Conservation (phyloP, 1,140 invertebrate species). For the Drosophila watanabei region DNA sequence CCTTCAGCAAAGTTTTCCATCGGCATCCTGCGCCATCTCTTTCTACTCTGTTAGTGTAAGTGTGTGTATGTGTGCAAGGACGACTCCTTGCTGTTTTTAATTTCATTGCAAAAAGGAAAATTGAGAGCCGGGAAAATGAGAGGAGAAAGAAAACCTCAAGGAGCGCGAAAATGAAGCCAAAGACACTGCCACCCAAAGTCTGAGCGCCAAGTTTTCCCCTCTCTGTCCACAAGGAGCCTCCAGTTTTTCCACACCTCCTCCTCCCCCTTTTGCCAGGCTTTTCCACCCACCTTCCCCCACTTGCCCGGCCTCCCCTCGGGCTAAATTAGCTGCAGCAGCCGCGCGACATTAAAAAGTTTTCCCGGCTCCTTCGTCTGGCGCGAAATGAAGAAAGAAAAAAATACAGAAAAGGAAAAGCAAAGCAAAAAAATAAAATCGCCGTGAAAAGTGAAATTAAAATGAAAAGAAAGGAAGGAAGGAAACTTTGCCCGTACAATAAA, state of each 20-base stretch:
- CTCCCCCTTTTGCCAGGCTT: background rate
- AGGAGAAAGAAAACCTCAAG: constrained; percentile 38
- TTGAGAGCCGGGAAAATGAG: constrained; percentile 36
- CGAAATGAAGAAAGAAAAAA: constrained; percentile 56
- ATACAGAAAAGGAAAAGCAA: constrained; percentile 7
- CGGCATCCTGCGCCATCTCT: constrained; percentile 12
- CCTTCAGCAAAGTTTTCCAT: constrained; percentile 68
- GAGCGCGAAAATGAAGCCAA: constrained; percentile 75
- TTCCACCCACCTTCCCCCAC: constrained; percentile 2
- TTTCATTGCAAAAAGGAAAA: constrained; percentile 79
- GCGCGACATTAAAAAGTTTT: constrained; percentile 83
- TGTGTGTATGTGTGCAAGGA: constrained; percentile 54
- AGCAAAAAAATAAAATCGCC: constrained; percentile 57
- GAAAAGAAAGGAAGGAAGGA: constrained; percentile 41
- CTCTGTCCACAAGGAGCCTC: background rate
- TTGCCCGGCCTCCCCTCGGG: constrained; percentile 12
- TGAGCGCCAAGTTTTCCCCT: constrained; percentile 64
- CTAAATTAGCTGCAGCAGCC: constrained; percentile 79
- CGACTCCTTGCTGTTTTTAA: constrained; percentile 84
- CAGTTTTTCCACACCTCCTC: too few relatives aligned
- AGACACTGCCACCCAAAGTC: constrained; percentile 74
- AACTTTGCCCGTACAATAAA: constrained; percentile 27
- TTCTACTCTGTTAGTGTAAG: constrained; percentile 1
- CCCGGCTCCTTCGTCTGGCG: constrained; percentile 49
- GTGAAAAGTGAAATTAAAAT: constrained; percentile 84